Percentiles rank a stretch among this genome's conserved stretches.
phyloP scores from a whole-genome alignment of 1,140 invertebrate genomes.

The Dendrolimus punctatus region DNA sequence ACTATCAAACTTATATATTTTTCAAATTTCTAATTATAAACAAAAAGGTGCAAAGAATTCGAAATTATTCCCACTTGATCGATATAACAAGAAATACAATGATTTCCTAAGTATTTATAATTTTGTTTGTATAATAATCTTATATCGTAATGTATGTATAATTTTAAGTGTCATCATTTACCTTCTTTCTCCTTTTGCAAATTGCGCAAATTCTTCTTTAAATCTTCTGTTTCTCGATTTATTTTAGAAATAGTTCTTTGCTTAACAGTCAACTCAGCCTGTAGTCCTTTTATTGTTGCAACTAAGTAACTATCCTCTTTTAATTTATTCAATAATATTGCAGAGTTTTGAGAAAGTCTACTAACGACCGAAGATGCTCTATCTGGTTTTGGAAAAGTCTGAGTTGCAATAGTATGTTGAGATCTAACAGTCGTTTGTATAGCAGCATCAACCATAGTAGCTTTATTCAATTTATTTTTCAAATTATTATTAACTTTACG shows the following conservation, averaged over 20 bases:
- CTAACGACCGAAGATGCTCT: constrained; percentile 56
- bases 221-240: constrained; percentile 81
- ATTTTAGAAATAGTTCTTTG: constrained; percentile 80
- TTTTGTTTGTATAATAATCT: too few relatives aligned
- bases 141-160: too few relatives aligned
- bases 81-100: too few relatives aligned
- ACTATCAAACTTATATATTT: too few relatives aligned
- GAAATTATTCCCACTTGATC: too few relatives aligned
- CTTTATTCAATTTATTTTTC: constrained; percentile 70
- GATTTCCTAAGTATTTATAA: too few relatives aligned
- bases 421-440: constrained; percentile 42
- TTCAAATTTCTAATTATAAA: too few relatives aligned
- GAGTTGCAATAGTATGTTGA: constrained; percentile 33
- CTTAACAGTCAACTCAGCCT: constrained; percentile 80
- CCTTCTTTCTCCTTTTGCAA: constrained; percentile 83
- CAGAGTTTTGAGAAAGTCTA: constrained; percentile 69
- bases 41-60: too few relatives aligned
- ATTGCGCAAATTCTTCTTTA: constrained; percentile 81
- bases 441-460: constrained; percentile 30
- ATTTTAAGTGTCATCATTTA: constrained; percentile 32
- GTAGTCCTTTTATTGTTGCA: constrained; percentile 83
- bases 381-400: constrained; percentile 50
- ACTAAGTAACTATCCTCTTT: constrained; percentile 84
- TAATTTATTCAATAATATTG: constrained; percentile 70
- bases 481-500: constrained; percentile 73